Evolutionary conservation across 2,797 vertebrate species (phyloP).

Genomic region (Australoheros facetus): DNA sequence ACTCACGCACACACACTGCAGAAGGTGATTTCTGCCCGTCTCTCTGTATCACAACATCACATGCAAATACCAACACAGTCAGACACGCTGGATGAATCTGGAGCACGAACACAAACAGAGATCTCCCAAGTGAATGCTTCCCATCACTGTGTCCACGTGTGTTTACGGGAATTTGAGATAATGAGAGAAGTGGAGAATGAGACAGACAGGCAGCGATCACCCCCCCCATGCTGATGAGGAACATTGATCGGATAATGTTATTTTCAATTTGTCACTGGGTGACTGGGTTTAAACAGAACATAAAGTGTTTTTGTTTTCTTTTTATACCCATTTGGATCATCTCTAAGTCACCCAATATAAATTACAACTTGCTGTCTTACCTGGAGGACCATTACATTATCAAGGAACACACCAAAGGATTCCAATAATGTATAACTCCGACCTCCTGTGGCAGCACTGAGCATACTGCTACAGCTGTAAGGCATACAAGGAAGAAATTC

Average conservation of each 20-base stretch:
- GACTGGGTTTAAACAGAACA: conserved; percentile 8
- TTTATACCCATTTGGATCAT: not conserved
- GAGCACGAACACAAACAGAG: conserved; percentile 6
- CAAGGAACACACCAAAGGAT: not conserved
- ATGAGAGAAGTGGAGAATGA: conserved; percentile 22
- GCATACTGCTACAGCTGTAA: too few species aligned
- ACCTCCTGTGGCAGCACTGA: too few species aligned
- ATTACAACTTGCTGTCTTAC: not conserved
- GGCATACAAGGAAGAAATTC: too few species aligned
- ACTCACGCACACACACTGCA: conserved; percentile 8
- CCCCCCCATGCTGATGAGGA: conserved; percentile 49
- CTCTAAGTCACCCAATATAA: not conserved
- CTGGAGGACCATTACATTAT: not conserved
- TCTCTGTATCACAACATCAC: conserved; percentile 41
- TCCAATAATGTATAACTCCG: too few species aligned
- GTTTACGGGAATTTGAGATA: conserved; percentile 22
- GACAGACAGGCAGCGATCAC: conserved; percentile 20
- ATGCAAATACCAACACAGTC: conserved; percentile 41
- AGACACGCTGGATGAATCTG: conserved; percentile 12
- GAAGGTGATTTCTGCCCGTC: conserved; percentile 11
- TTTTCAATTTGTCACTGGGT: conserved; percentile 5
- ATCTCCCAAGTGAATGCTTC: conserved; percentile 16
- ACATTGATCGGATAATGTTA: conserved; percentile 17
- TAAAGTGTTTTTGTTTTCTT: not conserved
- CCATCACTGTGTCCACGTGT: not conserved